Conservation (phyloP, 2,113 vertebrate genomes). For the Mobula hypostoma region DNA sequence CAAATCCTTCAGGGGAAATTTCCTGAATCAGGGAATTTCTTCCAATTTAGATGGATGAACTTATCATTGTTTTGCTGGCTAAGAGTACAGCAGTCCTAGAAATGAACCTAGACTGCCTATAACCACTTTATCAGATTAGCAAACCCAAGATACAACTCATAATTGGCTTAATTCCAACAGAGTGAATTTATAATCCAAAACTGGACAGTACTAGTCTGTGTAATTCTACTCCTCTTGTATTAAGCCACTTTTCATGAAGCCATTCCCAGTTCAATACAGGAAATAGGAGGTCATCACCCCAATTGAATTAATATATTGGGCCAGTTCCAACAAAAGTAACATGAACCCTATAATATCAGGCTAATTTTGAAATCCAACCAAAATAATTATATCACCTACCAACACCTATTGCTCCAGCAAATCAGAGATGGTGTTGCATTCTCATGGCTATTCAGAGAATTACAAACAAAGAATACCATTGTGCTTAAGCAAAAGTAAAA, state of each 20-base stretch:
- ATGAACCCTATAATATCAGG: too few species aligned
- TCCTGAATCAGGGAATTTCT: not conserved
- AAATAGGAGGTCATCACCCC: not conserved
- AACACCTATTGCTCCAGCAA: not conserved
- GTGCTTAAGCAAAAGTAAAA: too few species aligned
- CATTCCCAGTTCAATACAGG: too few species aligned
- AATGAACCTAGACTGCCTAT: not conserved
- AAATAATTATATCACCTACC: too few species aligned
- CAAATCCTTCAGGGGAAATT: not conserved
- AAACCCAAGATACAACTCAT: not conserved
- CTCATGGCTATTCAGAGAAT: not conserved
- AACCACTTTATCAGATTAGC: not conserved
- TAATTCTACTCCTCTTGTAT: too few species aligned
- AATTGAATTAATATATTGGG: not conserved
- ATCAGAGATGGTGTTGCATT: not conserved
- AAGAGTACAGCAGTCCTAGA: not conserved
- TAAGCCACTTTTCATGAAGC: too few species aligned
- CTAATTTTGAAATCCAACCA: too few species aligned
- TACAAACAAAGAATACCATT: too few species aligned
- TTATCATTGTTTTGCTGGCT: not conserved
- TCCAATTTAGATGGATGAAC: not conserved
- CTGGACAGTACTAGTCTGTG: too few species aligned
- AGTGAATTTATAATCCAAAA: not conserved
- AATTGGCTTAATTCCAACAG: not conserved
- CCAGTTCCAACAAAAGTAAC: not conserved